A percentile compares a stretch with the other conserved stretches of the same genome.
phyloP scores from a whole-genome alignment of 2,113 vertebrate genomes.

The Cololabis saira region DNA sequence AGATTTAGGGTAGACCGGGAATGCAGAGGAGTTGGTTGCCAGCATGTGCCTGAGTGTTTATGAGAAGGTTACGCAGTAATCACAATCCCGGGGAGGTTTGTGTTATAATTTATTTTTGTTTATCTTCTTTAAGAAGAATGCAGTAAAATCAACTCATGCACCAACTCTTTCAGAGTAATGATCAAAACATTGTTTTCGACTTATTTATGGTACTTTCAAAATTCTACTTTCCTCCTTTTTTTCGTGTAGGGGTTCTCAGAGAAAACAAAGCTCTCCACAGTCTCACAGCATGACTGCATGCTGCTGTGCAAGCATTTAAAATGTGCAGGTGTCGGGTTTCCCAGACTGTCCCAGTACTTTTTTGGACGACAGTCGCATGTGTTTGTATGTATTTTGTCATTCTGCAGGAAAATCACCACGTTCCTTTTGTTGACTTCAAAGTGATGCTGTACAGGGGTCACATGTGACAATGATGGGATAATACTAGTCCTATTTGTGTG shows the following conservation, averaged over 20 bases:
- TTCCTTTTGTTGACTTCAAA: neutral
- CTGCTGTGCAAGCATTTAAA: neutral
- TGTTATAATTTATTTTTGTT: conserved; percentile 32
- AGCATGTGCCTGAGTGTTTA: conserved; percentile 18
- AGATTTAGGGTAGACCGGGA: conserved; percentile 37
- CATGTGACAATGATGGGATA: too few relatives aligned
- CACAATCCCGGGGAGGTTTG: conserved; percentile 1
- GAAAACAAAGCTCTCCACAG: too few relatives aligned
- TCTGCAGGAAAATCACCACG: neutral
- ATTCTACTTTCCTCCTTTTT: too few relatives aligned
- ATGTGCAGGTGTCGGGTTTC: conserved; percentile 31
- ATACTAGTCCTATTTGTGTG: too few relatives aligned
- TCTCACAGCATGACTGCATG: too few relatives aligned
- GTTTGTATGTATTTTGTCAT: conserved; percentile 3
- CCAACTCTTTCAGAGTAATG: too few relatives aligned
- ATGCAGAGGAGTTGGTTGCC: conserved; percentile 13
- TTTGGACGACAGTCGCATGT: neutral
- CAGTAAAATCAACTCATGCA: neutral
- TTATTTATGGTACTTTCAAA: too few relatives aligned
- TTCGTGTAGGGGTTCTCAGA: too few relatives aligned
- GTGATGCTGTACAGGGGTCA: too few relatives aligned
- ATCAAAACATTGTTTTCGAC: too few relatives aligned
- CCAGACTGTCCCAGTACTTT: conserved; percentile 1
- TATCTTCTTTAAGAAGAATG: conserved; percentile 6
- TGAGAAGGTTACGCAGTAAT: conserved; percentile 19